These are phyloP conservation scores for Macrotrachela quadricornifera DNA, from an alignment of 1,140 invertebrate genomes.

Conservation along the genomic window DNA sequence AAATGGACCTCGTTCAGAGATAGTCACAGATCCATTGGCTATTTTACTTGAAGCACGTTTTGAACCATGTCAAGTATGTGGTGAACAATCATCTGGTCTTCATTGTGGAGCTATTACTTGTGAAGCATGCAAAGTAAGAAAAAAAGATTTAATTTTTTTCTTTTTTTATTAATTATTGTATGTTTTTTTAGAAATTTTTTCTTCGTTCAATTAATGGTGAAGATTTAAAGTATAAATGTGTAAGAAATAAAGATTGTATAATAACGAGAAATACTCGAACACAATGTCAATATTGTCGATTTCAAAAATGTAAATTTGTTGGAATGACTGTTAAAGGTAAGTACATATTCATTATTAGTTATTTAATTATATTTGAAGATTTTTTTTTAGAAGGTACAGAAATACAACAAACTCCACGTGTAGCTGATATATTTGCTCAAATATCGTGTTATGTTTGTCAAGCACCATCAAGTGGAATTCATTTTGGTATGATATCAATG, in stretches of 20 bases:
- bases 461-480: constrained; percentile 78
- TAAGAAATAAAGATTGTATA: constrained; percentile 18
- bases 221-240: constrained; percentile 24
- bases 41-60: background rate
- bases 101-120: constrained; percentile 30
- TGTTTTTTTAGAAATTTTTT: constrained; percentile 28
- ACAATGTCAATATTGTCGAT: constrained; percentile 84
- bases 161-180: background rate
- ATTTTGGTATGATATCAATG: constrained; percentile 44
- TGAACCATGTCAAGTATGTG: constrained; percentile 25
- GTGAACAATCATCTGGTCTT: constrained; percentile 25
- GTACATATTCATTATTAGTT: background rate
- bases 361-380: background rate
- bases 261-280: constrained; percentile 27
- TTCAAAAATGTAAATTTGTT: constrained; percentile 93
- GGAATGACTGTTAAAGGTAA: constrained; percentile 92
- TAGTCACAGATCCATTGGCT: no score
- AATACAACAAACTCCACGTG: constrained; percentile 5
- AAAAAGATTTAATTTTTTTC: background rate
- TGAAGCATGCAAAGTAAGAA: constrained; percentile 33
- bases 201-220: constrained; percentile 22
- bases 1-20: no score
- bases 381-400: background rate
- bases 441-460: constrained; percentile 49
- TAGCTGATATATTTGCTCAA: constrained; percentile 6